Evolutionary conservation across 2,797 vertebrate genomes (phyloP), one percentile per base, ranked within the genome.

Genomic region (Eulemur rubriventer): DNA sequence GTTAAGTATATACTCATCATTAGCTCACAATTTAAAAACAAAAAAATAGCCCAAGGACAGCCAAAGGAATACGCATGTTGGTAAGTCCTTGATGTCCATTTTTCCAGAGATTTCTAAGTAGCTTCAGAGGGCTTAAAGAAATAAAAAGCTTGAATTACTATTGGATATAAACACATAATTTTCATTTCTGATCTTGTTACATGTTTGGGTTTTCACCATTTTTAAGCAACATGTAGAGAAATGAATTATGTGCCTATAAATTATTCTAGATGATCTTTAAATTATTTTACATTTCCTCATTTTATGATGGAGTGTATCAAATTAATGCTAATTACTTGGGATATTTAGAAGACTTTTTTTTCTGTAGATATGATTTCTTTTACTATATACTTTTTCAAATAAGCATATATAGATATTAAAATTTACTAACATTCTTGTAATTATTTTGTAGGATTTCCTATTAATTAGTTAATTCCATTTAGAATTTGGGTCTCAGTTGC

Each of bases 251-350:
- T 90, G 33, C 9, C 33, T 85, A 72, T 61, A 63, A 50, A 88
- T 75, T 30, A 79, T 78, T 87, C 70, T 7, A 94, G n/a, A 73
- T 55, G 22, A 76, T 84, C 86, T 92, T 41, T 7, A 96, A 82
- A 83, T 72, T 94, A 78, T 72, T 83, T 95, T 82, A 79, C 22
- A 78, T 61, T 76, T 87, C 28, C 18, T 94, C 28, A 86, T 73
- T 96, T 96, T 80, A 96, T 55, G 41, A 87, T 4, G 46, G 38
- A 61, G 48, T 16, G 26, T 82, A 55, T 57, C 75, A 92, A 95
- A 84, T 35, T 89, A 83, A 84, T 17, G 73, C 61, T 52, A 69
- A 48, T 8, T 80, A 41, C 41, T 43, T 88, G 70, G 28, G 8
- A 95, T 90, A 46, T 83, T 92, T 52, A 3, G 4, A 30, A 87